These are phyloP conservation scores for Sesamia nonagrioides DNA, from an alignment of 1,140 invertebrate species.

Conservation along the genomic window DNA sequence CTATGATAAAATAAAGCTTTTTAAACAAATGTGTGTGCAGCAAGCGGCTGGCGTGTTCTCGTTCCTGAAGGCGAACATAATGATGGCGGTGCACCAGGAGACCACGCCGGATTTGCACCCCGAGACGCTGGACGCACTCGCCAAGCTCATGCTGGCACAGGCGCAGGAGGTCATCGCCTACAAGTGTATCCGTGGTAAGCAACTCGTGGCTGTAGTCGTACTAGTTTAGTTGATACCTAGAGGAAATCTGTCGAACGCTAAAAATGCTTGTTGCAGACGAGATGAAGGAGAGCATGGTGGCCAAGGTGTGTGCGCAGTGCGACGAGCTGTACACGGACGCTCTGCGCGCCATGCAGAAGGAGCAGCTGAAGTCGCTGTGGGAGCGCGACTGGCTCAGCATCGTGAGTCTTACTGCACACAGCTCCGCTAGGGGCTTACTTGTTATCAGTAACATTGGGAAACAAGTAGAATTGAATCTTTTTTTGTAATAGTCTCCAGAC, in stretches of 20 bases:
- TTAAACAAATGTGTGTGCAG: constrained; percentile 85
- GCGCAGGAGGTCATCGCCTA: constrained; percentile 98
- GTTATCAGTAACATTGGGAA: too few relatives aligned
- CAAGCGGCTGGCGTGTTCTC: constrained; percentile 97
- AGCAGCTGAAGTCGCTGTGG: constrained; percentile 94
- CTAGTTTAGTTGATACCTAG: too few relatives aligned
- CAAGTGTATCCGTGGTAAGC: constrained; percentile 96
- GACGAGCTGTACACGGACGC: constrained; percentile 98
- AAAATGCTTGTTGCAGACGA: constrained; percentile 89
- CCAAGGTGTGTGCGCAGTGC: constrained; percentile 96
- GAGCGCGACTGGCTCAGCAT: constrained; percentile 95
- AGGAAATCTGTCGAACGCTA: too few relatives aligned
- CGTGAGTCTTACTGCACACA: constrained; percentile 77
- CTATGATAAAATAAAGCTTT: too few relatives aligned
- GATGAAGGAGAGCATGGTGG: constrained; percentile 97
- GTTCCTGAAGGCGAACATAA: constrained; percentile 95
- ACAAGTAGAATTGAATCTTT: too few relatives aligned
- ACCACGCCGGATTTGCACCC: constrained; percentile 98
- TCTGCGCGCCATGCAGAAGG: constrained; percentile 95
- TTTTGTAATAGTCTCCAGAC: too few relatives aligned
- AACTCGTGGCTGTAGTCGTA: too few relatives aligned
- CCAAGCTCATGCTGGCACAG: constrained; percentile 97
- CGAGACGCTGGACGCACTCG: constrained; percentile 95
- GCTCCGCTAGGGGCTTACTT: too few relatives aligned
- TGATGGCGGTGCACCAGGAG: constrained; percentile 96